Evolutionary conservation across 2,797 vertebrate species (phyloP), one percentile per base, ranked within the genome.

Genomic region (Capromys pilorides): DNA sequence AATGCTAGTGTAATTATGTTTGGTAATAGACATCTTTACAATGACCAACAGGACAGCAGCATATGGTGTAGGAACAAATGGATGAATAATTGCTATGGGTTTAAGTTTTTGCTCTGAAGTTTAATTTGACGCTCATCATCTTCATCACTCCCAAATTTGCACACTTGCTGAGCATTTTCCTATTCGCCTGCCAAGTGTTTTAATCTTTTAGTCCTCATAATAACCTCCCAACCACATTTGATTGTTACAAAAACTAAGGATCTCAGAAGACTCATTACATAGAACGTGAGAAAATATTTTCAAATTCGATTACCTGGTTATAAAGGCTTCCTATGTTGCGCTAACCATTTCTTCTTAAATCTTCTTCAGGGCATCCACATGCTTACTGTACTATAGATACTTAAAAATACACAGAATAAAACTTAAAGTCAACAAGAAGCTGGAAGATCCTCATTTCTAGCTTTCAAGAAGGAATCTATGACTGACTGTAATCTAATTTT

Each of bases 331-430:
- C n/a, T 19, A 18, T 16, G 91, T 61, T 57, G 2, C 13, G 71
- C 73, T 54, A 89, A 75, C 36, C 31, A 66, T 79, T 59, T 88
- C 36, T 75, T 91, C 22, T 45, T 64, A 33, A 62, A 19, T 87
- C 26, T 16, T 57, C 33, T 64, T 33, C 1, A 54, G 73, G 71
- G 19, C 19, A 88, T 16, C 22, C 51, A 7, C 81, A 28, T 79
- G 41, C 14, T 91, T 86, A 19, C 39, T 82, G 26, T n/a, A 45
- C 10, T 85, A 41, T 5, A 69, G 66, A 79, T 59, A 41, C n/a
- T 79, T 86, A 62, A 82, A 82, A 95, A 67, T 16, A 36, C 45
- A 95, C 54, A 90, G 59, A 73, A 90, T 81, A 67, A 91, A 86
- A 41, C 19, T 85, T 51, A 73, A 19, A 66, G 2, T 79, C 18